A percentile compares a stretch with the other conserved stretches of the same genome.
phyloP scores from a whole-genome alignment of 2,797 vertebrate genomes.

The Hoplostethus mediterraneus region DNA sequence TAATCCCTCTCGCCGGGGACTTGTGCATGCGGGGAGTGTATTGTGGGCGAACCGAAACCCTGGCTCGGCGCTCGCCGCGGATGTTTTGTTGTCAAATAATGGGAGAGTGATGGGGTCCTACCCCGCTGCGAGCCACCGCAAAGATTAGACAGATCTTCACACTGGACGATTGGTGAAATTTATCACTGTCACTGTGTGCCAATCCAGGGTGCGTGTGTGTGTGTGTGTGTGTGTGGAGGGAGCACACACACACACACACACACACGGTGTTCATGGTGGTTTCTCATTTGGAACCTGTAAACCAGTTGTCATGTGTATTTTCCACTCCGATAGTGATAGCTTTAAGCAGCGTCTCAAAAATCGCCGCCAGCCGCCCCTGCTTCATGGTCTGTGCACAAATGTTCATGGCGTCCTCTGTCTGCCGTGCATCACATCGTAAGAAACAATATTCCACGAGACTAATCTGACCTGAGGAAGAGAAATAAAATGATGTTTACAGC shows the following conservation, averaged over 20 bases:
- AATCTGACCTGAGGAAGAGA: not conserved
- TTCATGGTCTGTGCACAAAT: constrained; percentile 70
- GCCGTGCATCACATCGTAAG: constrained; percentile 26
- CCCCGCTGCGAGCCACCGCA: constrained; percentile 68
- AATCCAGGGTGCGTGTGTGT: constrained; percentile 46
- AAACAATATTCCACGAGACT: not conserved
- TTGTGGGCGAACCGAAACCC: constrained; percentile 68
- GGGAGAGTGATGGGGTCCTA: constrained; percentile 80
- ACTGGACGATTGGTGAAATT: constrained; percentile 79
- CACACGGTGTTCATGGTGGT: constrained; percentile 57
- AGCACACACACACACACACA: not conserved
- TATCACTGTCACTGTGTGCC: constrained; percentile 80
- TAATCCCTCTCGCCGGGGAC: constrained; percentile 63
- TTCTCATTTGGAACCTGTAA: constrained; percentile 79
- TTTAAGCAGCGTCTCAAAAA: constrained; percentile 72
- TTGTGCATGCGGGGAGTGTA: constrained; percentile 76
- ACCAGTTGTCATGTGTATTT: constrained; percentile 81
- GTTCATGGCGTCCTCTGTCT: constrained; percentile 43
- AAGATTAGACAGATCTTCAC: constrained; percentile 80
- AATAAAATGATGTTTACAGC: not conserved
- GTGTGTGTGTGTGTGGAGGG: not conserved
- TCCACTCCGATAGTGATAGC: constrained; percentile 77
- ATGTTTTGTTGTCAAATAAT: constrained; percentile 83
- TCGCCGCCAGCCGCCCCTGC: constrained; percentile 61
- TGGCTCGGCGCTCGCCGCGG: constrained; percentile 64